Base-by-base conservation (phyloP, 2,888 invertebrate species). In the Phyllotreta striolata region DNA sequence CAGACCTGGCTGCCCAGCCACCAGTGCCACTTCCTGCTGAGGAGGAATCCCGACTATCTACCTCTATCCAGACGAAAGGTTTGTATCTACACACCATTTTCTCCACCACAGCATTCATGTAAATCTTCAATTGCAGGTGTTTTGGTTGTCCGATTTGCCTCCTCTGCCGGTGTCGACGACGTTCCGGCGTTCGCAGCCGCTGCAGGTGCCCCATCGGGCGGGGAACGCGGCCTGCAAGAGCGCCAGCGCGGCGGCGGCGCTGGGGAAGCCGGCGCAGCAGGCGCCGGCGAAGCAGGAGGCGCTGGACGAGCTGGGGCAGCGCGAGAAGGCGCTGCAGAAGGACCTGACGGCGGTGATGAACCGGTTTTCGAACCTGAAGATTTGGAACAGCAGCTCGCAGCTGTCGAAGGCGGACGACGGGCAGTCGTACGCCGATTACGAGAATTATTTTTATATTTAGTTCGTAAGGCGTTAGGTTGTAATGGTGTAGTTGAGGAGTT, bases 1-100 rank as follows among this genome's bases (percentile, higher is more conserved):
- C 89, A 90, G 72, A 86, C 89, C 7, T 89, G 91, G 88, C 81
- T 87, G 6, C 82, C 84, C 10, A 84, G 84, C 70, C 86, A 85
- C 61, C 87, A 88, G 77, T 91, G 92, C 74, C 92, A 94, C 81
- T 93, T 95, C 82, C 84, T 94, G 44, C 89, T 95, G 64, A 86
- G 93, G 62, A 85, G 93, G 69, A 93, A 92, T 83, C 91, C 91
- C 0, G 91, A 92, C 70, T 90, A 91, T 72, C 86, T 89, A 61
- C 88, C 88, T 13, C 84, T 84, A 59, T 84, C 86, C 37, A 80
- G 84, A 66, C 83, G 84, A 70, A 82, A 82, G 76, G 80, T 80
- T 73, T 68, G 62, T 65, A 34, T 8, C 7, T 3, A 6, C 6
- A 43, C 10, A 8, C 3, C n/a, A n/a, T n/a, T 54, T 12, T 39